phyloP scores from a whole-genome alignment of 2,888 invertebrate species.

The Hemicrepidius hirtus region DNA sequence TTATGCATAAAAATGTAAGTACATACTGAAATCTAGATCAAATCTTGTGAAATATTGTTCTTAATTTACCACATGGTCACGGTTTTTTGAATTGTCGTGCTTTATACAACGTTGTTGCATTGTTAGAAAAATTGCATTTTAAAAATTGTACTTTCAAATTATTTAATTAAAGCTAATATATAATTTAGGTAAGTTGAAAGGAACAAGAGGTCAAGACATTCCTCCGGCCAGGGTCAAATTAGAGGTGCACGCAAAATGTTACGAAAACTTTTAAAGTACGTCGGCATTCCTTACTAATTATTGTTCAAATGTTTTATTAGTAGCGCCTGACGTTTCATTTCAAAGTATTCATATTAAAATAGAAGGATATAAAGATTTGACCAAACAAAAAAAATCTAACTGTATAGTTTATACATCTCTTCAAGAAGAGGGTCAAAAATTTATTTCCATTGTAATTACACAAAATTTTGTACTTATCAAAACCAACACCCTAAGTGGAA shows the following conservation, averaged over 20 bases:
- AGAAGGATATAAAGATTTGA: too few relatives aligned
- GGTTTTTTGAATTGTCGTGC: not conserved
- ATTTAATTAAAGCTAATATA: slow-evolving; percentile 1
- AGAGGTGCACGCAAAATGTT: not conserved
- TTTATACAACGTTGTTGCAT: not conserved
- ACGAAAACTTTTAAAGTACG: not conserved
- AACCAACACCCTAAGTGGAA: too few relatives aligned
- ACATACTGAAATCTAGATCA: slow-evolving; percentile 18
- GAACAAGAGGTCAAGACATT: not conserved
- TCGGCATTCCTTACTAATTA: not conserved
- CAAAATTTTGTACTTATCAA: too few relatives aligned
- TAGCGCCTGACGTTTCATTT: not conserved
- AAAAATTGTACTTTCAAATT: slow-evolving; percentile 3
- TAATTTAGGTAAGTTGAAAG: slow-evolving; percentile 20
- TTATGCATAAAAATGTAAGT: slow-evolving; percentile 14
- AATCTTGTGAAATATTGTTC: slow-evolving; percentile 26
- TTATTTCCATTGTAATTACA: too few relatives aligned
- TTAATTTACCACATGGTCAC: not conserved
- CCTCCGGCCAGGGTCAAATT: slow-evolving; percentile 10
- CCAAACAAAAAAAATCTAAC: too few relatives aligned
- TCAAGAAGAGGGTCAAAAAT: too few relatives aligned
- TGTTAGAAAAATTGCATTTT: slow-evolving; percentile 1
- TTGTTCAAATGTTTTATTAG: not conserved
- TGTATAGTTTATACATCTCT: too few relatives aligned
- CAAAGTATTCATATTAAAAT: too few relatives aligned